A percentile compares a stretch with the other conserved stretches of the same genome.
phyloP scores from a whole-genome alignment of 2,888 invertebrate species.

The Melinaea menophilus region DNA sequence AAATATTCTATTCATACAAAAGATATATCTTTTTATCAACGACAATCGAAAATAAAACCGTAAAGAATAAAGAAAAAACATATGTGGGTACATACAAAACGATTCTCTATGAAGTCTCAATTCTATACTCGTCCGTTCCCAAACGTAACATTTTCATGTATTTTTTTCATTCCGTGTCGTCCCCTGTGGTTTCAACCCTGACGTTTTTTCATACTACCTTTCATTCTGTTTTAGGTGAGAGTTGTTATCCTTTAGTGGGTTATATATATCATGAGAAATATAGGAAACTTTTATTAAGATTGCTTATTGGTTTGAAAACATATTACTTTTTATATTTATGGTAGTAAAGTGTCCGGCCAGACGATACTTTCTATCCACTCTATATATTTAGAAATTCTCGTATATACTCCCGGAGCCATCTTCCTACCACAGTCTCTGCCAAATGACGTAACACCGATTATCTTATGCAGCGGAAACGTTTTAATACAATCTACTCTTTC shows the following conservation, averaged over 20 bases:
- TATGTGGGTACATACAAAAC: neutral
- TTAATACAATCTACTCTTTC: conserved; percentile 57
- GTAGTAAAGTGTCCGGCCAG: conserved; percentile 52
- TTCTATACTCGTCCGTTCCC: conserved; percentile 44
- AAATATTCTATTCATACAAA: neutral
- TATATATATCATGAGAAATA: conserved; percentile 36
- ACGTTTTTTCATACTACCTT: conserved; percentile 47
- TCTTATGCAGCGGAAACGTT: conserved; percentile 62
- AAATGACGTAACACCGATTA: conserved; percentile 75
- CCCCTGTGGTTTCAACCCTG: conserved; percentile 45
- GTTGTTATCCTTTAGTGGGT: conserved; percentile 44
- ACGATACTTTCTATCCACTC: conserved; percentile 73
- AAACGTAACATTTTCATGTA: conserved; percentile 44
- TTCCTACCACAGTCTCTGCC: conserved; percentile 73
- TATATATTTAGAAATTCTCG: conserved; percentile 64
- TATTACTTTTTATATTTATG: conserved; percentile 15
- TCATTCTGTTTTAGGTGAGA: conserved; percentile 64
- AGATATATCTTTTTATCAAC: neutral
- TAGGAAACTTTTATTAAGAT: conserved; percentile 15
- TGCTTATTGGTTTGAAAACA: conserved; percentile 2
- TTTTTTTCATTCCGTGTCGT: conserved; percentile 32
- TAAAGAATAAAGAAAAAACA: conserved; percentile 27
- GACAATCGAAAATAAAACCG: no score
- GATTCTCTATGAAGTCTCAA: conserved; percentile 6
- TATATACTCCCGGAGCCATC: conserved; percentile 74